Evolutionary conservation across 2,888 invertebrate genomes (phyloP), one percentile per base, ranked within the genome.

Genomic region (Lordiphosa andalusiaca): DNA sequence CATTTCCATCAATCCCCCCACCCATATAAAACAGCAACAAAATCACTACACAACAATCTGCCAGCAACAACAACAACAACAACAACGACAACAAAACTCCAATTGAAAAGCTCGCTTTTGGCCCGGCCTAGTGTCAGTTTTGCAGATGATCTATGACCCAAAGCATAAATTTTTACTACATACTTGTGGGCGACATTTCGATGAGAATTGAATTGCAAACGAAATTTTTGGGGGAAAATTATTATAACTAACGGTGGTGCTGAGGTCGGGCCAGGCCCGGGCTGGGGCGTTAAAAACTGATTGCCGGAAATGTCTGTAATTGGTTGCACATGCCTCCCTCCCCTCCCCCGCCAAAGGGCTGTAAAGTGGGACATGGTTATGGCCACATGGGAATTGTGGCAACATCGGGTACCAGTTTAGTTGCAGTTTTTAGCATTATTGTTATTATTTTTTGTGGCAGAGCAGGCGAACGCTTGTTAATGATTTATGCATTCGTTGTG

Each of bases 401-500:
- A 67, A 50, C 66, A 51, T 59, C 48, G 69, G 75, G 30, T 30
- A 30, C 9, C 30, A 30, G 33, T 44, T 64, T 74, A 63, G 60
- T 67, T 72, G 56, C 78, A 74, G 62, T 75, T 78, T 69, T 69
- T 71, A 75, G 73, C 73, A 78, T 82, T 80, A 78, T 80, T 82
- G 80, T 80, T 83, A 78, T 81, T 78, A 78, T 77, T 74, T 30
- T 75, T 59, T 76, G 73, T 53, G 53, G 76, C 65, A 51, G 46
- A 61, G 51, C 41, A 41, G 25, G 48, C 33, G 49, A 48, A 52
- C 49, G 71, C 69, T 73, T 65, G 71, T 76, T 80, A 75, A 80
- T 80, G 80, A 80, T 80, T 82, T 81, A 82, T 83, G 73, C 67
- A 80, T 80, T 73, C 65, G 59, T 70, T 68, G 63, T 81, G 77